Conservation (phyloP, 37 sponge, comb jelly and placozoan genomes). For the Dysidea cf. avara region DNA sequence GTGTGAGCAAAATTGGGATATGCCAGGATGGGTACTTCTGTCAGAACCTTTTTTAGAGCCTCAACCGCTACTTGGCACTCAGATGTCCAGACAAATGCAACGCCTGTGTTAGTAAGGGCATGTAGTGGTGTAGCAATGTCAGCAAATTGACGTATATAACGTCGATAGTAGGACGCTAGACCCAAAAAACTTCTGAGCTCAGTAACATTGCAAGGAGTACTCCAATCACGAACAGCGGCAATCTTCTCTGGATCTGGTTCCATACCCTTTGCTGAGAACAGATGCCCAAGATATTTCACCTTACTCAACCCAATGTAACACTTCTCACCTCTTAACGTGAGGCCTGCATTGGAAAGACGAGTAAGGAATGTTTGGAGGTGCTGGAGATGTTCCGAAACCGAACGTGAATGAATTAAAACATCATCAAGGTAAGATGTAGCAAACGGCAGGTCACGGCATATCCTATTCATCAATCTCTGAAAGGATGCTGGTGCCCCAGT, state of each 20-base stretch:
- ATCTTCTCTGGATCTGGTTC: conserved; percentile 1
- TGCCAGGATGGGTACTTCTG: conserved; percentile 1
- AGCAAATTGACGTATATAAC: background rate
- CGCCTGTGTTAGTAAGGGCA: conserved; percentile 5
- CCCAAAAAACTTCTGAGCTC: background rate
- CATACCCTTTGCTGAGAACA: conserved; percentile 4
- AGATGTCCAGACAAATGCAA: conserved; percentile 1
- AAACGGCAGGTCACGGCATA: conserved; percentile 8
- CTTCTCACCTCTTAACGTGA: conserved; percentile 19
- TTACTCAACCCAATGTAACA: conserved; percentile 8
- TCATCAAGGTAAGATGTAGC: conserved; percentile 21
- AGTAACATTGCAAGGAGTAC: background rate
- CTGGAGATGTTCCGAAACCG: background rate
- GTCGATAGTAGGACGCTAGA: conserved; percentile 9
- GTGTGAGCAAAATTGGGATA: conserved; percentile 4
- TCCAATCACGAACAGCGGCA: background rate
- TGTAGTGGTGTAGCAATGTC: conserved; percentile 36
- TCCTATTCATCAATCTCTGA: conserved; percentile 24
- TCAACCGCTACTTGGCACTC: background rate
- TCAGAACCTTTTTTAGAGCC: conserved; percentile 6
- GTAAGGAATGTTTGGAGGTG: conserved; percentile 14
- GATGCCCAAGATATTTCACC: conserved; percentile 10
- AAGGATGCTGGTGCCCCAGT: conserved; percentile 11
- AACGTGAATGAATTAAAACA: conserved; percentile 11
- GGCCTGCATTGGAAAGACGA: background rate